Evolutionary conservation across 2,113 vertebrate species (phyloP).

Genomic region (Perca schrenkii): DNA sequence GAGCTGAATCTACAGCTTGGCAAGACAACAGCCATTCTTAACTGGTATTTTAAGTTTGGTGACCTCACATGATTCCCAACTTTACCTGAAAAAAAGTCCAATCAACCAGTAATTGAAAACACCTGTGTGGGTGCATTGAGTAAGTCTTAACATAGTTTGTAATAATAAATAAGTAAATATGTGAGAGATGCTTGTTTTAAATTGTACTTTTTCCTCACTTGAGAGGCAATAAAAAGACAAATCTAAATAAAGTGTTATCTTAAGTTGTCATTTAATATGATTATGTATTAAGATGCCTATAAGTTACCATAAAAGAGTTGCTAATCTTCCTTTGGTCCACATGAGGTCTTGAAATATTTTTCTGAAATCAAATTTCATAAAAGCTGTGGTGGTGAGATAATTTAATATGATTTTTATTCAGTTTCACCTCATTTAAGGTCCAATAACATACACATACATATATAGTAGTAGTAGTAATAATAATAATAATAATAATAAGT

Average conservation of each 20-base stretch:
- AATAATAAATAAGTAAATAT: neutral
- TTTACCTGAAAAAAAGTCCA: neutral
- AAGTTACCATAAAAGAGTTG: neutral
- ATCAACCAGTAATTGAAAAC: neutral
- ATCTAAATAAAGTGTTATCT: neutral
- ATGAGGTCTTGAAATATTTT: neutral
- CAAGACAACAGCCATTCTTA: neutral
- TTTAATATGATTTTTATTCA: neutral
- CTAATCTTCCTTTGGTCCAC: neutral
- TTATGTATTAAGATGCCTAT: neutral
- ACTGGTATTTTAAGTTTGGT: too few species aligned
- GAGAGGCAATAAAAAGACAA: neutral
- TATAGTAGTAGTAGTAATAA: too few species aligned
- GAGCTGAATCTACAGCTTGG: neutral
- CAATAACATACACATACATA: neutral
- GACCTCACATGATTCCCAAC: too few species aligned
- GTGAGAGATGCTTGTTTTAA: neutral
- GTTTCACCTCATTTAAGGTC: constrained; percentile 1
- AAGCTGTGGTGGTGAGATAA: neutral
- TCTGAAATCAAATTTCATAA: constrained; percentile 3
- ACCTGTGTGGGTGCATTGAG: neutral
- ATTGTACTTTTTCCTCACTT: neutral
- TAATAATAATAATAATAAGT: neutral
- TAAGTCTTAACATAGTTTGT: neutral
- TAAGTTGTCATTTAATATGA: neutral